Evolutionary conservation across 2,113 vertebrate species (phyloP).

Genomic region (Anoplopoma fimbria): DNA sequence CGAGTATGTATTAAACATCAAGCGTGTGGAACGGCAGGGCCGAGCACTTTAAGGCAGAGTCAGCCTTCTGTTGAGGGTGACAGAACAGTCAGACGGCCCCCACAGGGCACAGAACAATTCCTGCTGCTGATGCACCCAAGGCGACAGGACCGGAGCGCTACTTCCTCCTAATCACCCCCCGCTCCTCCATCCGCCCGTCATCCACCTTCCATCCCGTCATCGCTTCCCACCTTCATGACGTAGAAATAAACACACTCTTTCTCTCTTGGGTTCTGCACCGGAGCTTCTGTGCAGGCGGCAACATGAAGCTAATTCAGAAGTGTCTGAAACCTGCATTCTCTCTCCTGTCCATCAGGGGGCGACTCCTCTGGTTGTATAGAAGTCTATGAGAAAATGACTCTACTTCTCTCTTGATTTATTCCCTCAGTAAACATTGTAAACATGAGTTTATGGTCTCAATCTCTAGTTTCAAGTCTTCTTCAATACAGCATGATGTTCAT

Average conservation of each 20-base stretch:
- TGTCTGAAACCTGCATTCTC: background rate
- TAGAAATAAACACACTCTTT: slow-evolving; percentile 41
- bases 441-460: no score
- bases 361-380: no score
- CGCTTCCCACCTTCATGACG: slow-evolving; percentile 54
- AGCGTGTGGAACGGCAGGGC: slow-evolving; percentile 58
- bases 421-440: no score
- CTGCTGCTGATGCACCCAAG: slow-evolving; percentile 78
- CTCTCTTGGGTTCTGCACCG: slow-evolving; percentile 47
- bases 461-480: no score
- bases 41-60: slow-evolving; percentile 70
- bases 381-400: no score
- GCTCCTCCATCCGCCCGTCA: background rate
- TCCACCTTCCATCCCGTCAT: slow-evolving; percentile 58
- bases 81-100: slow-evolving; percentile 76
- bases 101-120: slow-evolving; percentile 71
- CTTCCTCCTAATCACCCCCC: slow-evolving; percentile 32
- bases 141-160: slow-evolving; percentile 71
- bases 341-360: no score
- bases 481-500: no score
- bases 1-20: slow-evolving; percentile 75
- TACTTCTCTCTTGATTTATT: no score
- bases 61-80: slow-evolving; percentile 74
- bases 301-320: no score
- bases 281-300: background rate